A percentile compares a stretch with the other conserved stretches of the same genome.
These are phyloP conservation scores for Tachina fera DNA, from an alignment of 2,888 invertebrate genomes.

Conservation along the genomic window DNA sequence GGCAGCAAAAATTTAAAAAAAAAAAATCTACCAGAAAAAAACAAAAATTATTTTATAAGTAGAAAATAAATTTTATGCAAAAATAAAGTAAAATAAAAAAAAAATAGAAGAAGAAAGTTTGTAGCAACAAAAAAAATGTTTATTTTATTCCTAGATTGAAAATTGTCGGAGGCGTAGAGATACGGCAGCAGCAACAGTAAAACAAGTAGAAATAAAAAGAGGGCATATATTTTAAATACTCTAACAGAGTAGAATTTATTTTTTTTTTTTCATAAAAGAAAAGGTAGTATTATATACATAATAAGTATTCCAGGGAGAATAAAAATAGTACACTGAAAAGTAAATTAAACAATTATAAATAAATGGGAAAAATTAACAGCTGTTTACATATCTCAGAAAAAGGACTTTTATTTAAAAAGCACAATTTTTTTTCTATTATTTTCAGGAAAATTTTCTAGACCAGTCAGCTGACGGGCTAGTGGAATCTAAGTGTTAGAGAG, in stretches of 20 bases:
- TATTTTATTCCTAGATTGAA: conserved; percentile 46
- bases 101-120: conserved; percentile 46
- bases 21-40: conserved; percentile 17
- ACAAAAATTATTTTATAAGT: conserved; percentile 53
- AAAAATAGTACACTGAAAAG: conserved; percentile 7
- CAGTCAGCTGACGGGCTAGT: background rate
- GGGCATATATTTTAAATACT: conserved; percentile 50
- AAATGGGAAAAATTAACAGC: too few species aligned
- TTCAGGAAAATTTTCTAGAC: too few species aligned
- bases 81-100: conserved; percentile 46
- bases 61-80: conserved; percentile 63
- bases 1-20: conserved; percentile 42
- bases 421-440: too few species aligned
- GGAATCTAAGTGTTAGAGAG: too few species aligned
- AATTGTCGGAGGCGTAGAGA: conserved; percentile 36
- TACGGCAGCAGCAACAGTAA: conserved; percentile 9
- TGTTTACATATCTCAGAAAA: too few species aligned
- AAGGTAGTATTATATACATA: conserved; percentile 61
- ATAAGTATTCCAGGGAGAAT: conserved; percentile 31
- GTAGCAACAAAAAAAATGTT: conserved; percentile 21
- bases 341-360: background rate
- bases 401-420: too few species aligned
- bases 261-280: conserved; percentile 34
- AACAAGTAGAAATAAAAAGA: conserved; percentile 26
- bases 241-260: background rate